A percentile compares a stretch with the other conserved stretches of the same genome.
These are phyloP conservation scores for Columba guinea DNA, from an alignment of 2,797 vertebrate species.

Conservation along the genomic window DNA sequence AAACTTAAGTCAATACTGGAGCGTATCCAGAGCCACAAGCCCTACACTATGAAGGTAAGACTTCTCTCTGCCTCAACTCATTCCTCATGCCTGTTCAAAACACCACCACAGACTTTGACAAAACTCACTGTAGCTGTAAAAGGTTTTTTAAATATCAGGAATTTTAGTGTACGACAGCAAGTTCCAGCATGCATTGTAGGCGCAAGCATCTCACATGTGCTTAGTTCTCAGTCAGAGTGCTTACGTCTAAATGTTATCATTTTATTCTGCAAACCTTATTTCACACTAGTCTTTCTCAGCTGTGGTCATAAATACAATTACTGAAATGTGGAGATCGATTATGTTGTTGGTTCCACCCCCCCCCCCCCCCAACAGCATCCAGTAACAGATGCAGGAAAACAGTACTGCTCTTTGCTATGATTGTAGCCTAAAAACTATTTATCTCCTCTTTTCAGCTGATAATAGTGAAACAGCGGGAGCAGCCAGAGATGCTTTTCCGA, in stretches of 20 bases:
- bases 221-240: neutral
- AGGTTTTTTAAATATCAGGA: fast-evolving
- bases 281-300: neutral
- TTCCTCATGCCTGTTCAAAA: neutral
- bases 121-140: neutral
- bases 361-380: fast-evolving
- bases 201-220: neutral
- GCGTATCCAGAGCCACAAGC: conserved; percentile 81
- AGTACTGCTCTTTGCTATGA: neutral
- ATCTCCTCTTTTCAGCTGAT: conserved; percentile 76
- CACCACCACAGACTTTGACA: neutral
- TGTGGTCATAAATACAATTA: neutral
- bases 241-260: neutral
- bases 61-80: neutral
- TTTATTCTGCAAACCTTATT: neutral
- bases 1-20: conserved; percentile 83
- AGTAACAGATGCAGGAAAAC: neutral
- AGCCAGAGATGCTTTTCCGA: conserved; percentile 88
- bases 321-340: neutral
- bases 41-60: conserved; percentile 92
- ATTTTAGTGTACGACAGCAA: fast-evolving
- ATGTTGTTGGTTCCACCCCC: fast-evolving
- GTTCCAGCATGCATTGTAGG: neutral
- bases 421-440: neutral
- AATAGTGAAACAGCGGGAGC: conserved; percentile 90